Conservation (phyloP, 2,113 vertebrate species). For the Mugil cephalus region DNA sequence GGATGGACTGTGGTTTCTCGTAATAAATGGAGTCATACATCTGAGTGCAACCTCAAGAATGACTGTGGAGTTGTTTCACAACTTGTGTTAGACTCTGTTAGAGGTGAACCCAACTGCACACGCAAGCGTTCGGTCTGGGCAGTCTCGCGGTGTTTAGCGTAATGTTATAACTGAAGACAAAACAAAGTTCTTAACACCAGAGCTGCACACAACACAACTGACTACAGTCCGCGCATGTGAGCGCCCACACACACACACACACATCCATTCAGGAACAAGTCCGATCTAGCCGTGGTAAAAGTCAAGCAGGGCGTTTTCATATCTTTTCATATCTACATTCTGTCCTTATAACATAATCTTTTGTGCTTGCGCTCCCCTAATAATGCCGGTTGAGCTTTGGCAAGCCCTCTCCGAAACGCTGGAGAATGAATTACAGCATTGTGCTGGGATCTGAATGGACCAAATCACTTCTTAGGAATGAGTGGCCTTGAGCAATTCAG, state of each 20-base stretch:
- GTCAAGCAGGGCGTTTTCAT: constrained; percentile 39
- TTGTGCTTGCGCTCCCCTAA: constrained; percentile 50
- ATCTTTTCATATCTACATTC: constrained; percentile 55
- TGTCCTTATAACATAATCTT: constrained; percentile 62
- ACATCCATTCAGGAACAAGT: constrained; percentile 39
- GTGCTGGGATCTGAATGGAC: constrained; percentile 66
- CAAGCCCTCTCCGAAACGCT: constrained; percentile 36
- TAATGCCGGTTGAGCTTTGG: constrained; percentile 63
- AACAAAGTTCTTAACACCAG: background rate
- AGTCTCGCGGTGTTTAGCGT: background rate
- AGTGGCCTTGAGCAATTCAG: constrained; percentile 79
- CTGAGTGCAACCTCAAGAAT: no score
- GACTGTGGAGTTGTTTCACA: no score
- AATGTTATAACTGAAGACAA: background rate
- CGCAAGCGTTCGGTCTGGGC: no score
- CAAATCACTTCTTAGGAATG: constrained; percentile 78
- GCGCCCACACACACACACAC: constrained; percentile 18
- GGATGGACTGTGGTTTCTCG: no score
- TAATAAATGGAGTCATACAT: no score
- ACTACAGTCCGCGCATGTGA: background rate
- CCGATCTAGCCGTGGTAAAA: constrained; percentile 29
- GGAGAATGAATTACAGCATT: constrained; percentile 75
- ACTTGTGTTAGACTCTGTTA: no score
- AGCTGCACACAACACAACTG: background rate
- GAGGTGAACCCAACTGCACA: no score